phyloP scores from a whole-genome alignment of 2,888 invertebrate species.

The Tethea ocularis region DNA sequence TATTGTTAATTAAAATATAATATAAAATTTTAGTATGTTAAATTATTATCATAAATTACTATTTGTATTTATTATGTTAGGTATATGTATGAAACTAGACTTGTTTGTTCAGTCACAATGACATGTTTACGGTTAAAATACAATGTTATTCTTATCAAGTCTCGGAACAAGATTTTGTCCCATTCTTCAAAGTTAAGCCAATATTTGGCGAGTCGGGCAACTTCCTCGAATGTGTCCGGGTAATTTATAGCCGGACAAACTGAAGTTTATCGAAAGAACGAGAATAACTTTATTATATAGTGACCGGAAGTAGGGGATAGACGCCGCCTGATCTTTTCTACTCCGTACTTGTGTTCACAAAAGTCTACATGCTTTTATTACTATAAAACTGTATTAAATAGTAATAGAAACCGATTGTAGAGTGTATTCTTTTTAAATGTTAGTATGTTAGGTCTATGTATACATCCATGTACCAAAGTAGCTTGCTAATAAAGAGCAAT shows the following conservation, averaged over 20 bases:
- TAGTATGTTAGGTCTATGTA: too few species aligned
- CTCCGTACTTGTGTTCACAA: slow-evolving; percentile 40
- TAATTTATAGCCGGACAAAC: slow-evolving; percentile 82
- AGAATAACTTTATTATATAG: slow-evolving; percentile 84
- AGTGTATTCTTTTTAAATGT: too few species aligned
- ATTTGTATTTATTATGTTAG: too few species aligned
- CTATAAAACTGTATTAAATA: too few species aligned
- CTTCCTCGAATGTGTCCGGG: slow-evolving; percentile 71
- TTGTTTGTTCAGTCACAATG: not conserved
- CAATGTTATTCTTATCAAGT: slow-evolving; percentile 63
- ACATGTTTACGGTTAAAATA: slow-evolving; percentile 15
- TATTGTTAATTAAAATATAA: too few species aligned
- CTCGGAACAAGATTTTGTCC: slow-evolving; percentile 51
- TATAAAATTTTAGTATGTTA: too few species aligned
- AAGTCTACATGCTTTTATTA: slow-evolving; percentile 27
- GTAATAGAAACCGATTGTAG: too few species aligned
- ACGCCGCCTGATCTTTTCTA: slow-evolving; percentile 39
- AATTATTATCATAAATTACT: too few species aligned
- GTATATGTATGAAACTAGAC: not conserved
- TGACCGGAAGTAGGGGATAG: slow-evolving; percentile 75
- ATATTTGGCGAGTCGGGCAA: slow-evolving; percentile 72
- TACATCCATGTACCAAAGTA: too few species aligned
- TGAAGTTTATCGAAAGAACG: slow-evolving; percentile 83
- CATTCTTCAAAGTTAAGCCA: slow-evolving; percentile 81
- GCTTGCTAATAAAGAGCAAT: too few species aligned